These are phyloP conservation scores for Decapterus maruadsi DNA, from an alignment of 2,797 vertebrate species.

Conservation along the genomic window DNA sequence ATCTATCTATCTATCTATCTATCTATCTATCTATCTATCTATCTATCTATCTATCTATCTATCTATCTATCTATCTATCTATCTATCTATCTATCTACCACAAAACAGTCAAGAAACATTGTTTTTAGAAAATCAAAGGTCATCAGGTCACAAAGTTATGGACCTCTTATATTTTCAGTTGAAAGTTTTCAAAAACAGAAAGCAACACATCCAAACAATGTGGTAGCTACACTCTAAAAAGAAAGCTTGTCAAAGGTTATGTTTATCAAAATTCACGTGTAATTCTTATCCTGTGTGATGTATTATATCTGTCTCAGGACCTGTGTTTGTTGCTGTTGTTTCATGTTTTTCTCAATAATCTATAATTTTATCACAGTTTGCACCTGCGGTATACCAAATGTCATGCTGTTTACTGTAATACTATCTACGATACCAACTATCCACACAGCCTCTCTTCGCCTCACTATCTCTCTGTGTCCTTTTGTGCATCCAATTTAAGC, in stretches of 20 bases:
- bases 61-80: slow-evolving; percentile 3
- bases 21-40: slow-evolving; percentile 17
- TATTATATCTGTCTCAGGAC: neutral
- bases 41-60: neutral
- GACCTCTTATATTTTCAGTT: too few relatives aligned
- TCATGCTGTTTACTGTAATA: neutral
- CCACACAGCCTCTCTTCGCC: neutral
- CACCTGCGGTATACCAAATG: neutral
- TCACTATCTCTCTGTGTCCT: neutral
- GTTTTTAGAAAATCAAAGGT: too few relatives aligned
- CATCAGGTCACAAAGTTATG: too few relatives aligned
- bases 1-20: neutral
- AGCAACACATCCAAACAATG: too few relatives aligned
- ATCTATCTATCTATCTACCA: too few relatives aligned
- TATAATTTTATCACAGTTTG: neutral
- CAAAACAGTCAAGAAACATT: too few relatives aligned
- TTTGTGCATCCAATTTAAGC: neutral
- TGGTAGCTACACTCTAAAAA: too few relatives aligned
- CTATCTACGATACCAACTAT: neutral
- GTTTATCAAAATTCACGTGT: too few relatives aligned
- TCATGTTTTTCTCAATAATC: neutral
- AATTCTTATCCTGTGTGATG: neutral
- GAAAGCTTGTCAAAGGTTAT: too few relatives aligned
- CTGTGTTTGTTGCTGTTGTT: neutral
- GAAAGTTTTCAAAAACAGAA: too few relatives aligned